Evolutionary conservation across 1,140 invertebrate species (phyloP).

Genomic region (Lamellibrachia luymesi): DNA sequence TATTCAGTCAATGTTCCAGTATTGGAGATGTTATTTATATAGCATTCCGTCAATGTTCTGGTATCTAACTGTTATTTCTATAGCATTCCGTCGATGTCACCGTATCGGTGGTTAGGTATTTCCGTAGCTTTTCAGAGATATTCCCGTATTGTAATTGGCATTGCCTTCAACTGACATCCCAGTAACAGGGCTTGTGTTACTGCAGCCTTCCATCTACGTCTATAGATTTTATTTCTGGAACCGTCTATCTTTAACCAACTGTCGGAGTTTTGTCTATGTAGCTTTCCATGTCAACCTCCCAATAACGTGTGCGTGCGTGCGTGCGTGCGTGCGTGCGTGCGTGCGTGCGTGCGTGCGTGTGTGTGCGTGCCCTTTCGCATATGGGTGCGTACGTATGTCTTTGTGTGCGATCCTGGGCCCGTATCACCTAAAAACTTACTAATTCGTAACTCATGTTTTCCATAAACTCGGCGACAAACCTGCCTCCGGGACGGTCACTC

Average conservation of each 20-base stretch:
- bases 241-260: background rate
- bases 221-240: background rate
- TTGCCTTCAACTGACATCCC: background rate
- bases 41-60: background rate
- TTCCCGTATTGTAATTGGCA: background rate
- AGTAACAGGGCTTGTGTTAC: background rate
- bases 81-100: no score
- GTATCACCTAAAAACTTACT: no score
- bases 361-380: no score
- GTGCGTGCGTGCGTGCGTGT: no score
- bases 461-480: no score
- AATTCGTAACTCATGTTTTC: no score
- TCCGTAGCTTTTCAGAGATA: background rate
- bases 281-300: background rate
- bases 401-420: no score
- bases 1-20: no score
- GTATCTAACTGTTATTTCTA: background rate
- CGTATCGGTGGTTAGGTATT: background rate
- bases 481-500: no score
- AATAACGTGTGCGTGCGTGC: no score
- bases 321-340: no score
- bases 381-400: no score
- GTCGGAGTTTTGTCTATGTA: background rate
- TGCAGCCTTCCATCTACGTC: background rate
- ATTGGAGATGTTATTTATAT: background rate